Base-by-base conservation (phyloP, 2,888 invertebrate species). In the Acrocyrtus sp. region DNA sequence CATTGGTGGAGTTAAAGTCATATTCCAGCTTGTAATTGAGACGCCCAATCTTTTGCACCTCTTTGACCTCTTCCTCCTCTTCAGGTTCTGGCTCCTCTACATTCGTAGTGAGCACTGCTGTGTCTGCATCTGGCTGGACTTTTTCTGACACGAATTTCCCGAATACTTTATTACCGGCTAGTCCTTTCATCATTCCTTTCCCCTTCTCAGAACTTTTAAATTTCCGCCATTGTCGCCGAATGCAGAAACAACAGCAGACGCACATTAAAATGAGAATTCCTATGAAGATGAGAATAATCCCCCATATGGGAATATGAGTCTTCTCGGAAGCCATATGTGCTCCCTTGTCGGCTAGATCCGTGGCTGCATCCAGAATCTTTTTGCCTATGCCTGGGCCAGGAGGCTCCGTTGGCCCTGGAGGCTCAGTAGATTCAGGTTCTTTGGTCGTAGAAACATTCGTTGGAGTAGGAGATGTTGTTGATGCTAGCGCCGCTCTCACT, bases 11-110 rank as follows among this genome's bases (percentile, higher is more conserved):
- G 72, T 78, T 80, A 58, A 80, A 78, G 66, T 80, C 80, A 66
- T 80, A 78, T 48, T 80, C 78, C 58, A 80, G 73, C 69, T 80
- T 80, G 72, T 80, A 80, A 53, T 78, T 78, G 48, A 80, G 58
- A 51, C 75, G 61, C 19, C 80, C 80, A 57, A 78, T 76, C 67
- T 78, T 78, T 43, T 78, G 78, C 39, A 74, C 72, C 58, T 68
- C 70, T 22, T 78, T 77, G 17, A 60, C 72, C 29, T 75, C 76
- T 21, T 74, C 76, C 45, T 75, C 76, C 48, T 78, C 78, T 21
- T 76, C 78, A 3, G 72, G 67, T 26, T 78, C 80, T 4, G 67
- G 47, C 12, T 77, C 78, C 24, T 78, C 80, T 24, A 73, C 51
- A 41, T 80, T 75, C 10, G 51, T 51, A n/a, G 78, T 75, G 21